Evolutionary conservation across 1,140 invertebrate genomes (phyloP).

Genomic region (Ganaspis sp.): DNA sequence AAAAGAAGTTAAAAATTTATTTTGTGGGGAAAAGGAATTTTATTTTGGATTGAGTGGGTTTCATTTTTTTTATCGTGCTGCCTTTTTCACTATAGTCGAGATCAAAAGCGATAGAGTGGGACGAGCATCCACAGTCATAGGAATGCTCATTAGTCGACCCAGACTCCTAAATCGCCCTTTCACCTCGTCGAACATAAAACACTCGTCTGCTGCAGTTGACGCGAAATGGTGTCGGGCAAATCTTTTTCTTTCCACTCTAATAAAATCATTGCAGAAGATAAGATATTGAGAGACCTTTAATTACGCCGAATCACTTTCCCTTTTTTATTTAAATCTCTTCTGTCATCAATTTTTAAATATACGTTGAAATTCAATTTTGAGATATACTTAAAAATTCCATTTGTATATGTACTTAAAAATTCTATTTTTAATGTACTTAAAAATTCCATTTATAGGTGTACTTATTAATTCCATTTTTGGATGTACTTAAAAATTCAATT

Average conservation of each 20-base stretch:
- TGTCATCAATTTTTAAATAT: no score
- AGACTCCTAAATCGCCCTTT: conserved; percentile 41
- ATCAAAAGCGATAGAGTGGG: conserved; percentile 45
- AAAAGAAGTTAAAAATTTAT: background rate
- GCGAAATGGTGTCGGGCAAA: conserved; percentile 54
- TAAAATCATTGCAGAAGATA: background rate
- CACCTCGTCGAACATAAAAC: conserved; percentile 36
- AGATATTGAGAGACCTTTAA: background rate
- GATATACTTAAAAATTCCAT: no score
- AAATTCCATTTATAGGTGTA: no score
- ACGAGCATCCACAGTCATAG: conserved; percentile 20
- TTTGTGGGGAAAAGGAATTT: background rate
- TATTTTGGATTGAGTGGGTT: background rate
- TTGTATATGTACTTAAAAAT: no score
- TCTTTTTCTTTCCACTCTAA: conserved; percentile 12
- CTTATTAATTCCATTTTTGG: no score
- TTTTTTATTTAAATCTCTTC: background rate
- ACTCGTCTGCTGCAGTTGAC: conserved; percentile 38
- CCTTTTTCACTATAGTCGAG: conserved; percentile 48
- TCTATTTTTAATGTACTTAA: no score
- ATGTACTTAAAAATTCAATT: no score
- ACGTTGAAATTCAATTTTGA: no score
- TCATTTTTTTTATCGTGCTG: conserved; percentile 24
- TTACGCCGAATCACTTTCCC: background rate
- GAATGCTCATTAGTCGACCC: conserved; percentile 30